phyloP scores from a whole-genome alignment of 1,140 invertebrate genomes.

The Stegodyphus dumicola region DNA sequence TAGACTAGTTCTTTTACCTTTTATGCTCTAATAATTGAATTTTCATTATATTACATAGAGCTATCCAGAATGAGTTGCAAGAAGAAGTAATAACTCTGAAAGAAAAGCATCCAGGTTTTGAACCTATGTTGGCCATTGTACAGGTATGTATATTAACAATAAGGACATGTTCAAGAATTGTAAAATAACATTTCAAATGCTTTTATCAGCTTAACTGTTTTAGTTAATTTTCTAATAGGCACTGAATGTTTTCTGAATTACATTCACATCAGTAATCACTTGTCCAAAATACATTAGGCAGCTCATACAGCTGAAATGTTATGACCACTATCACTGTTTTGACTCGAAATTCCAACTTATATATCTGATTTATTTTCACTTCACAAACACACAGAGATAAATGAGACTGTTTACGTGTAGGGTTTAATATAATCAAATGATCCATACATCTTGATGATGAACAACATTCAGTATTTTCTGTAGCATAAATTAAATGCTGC shows the following conservation, averaged over 20 bases:
- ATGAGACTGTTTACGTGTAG: too few relatives aligned
- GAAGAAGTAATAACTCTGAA: constrained; percentile 75
- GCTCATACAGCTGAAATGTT: background rate
- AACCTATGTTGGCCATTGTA: constrained; percentile 77
- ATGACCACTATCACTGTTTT: too few relatives aligned
- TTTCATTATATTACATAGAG: background rate
- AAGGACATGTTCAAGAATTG: background rate
- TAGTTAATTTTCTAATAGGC: background rate
- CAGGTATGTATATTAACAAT: constrained; percentile 66
- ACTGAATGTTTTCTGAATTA: background rate
- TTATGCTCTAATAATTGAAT: too few relatives aligned
- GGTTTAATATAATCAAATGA: too few relatives aligned
- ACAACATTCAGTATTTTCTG: too few relatives aligned
- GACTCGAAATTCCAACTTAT: too few relatives aligned
- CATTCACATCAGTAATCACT: background rate
- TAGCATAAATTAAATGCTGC: too few relatives aligned
- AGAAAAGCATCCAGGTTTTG: constrained; percentile 74
- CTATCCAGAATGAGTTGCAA: background rate
- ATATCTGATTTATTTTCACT: too few relatives aligned
- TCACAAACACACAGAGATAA: too few relatives aligned
- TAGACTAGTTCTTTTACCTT: too few relatives aligned
- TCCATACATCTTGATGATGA: too few relatives aligned
- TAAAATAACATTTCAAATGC: background rate
- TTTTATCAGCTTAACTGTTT: background rate
- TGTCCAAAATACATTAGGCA: background rate